A percentile compares a stretch with the other conserved stretches of the same genome.
phyloP scores from a whole-genome alignment of 2,113 vertebrate genomes.

The Scophthalmus maximus region DNA sequence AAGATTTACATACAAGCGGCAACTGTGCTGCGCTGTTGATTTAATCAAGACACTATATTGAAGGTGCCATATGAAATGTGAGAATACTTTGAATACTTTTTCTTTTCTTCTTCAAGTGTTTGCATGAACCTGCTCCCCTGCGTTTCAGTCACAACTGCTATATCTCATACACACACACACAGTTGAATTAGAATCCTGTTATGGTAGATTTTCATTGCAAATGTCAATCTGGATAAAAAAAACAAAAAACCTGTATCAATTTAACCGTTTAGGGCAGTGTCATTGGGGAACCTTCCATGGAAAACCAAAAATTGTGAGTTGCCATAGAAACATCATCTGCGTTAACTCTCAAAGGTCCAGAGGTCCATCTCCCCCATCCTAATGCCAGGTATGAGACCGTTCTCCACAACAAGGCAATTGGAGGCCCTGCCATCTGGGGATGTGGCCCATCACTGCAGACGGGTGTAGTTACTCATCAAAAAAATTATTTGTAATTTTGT shows the following conservation, averaged over 20 bases:
- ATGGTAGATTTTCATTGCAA: background rate
- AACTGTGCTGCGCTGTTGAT: conserved; percentile 6
- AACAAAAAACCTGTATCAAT: background rate
- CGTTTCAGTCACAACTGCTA: too few relatives aligned
- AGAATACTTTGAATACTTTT: too few relatives aligned
- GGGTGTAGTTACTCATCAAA: too few relatives aligned
- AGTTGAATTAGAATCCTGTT: background rate
- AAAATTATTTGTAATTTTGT: too few relatives aligned
- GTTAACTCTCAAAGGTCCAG: conserved; percentile 20
- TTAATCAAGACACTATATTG: conserved; percentile 10
- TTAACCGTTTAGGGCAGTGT: background rate
- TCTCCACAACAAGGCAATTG: background rate
- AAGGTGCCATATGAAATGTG: background rate
- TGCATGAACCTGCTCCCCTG: background rate
- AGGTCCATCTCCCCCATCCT: conserved; percentile 41
- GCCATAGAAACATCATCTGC: conserved; percentile 2
- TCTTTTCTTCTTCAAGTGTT: background rate
- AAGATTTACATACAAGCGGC: conserved; percentile 12
- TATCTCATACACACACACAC: background rate
- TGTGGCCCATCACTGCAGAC: background rate
- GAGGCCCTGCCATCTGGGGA: background rate
- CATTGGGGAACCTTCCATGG: background rate
- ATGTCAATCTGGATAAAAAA: background rate
- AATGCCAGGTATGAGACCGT: conserved; percentile 53
- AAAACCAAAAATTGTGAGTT: conserved; percentile 4